Percentiles rank a stretch among this genome's conserved stretches.
Conservation (phyloP, 1,140 invertebrate genomes). For the Mizuhopecten yessoensis region DNA sequence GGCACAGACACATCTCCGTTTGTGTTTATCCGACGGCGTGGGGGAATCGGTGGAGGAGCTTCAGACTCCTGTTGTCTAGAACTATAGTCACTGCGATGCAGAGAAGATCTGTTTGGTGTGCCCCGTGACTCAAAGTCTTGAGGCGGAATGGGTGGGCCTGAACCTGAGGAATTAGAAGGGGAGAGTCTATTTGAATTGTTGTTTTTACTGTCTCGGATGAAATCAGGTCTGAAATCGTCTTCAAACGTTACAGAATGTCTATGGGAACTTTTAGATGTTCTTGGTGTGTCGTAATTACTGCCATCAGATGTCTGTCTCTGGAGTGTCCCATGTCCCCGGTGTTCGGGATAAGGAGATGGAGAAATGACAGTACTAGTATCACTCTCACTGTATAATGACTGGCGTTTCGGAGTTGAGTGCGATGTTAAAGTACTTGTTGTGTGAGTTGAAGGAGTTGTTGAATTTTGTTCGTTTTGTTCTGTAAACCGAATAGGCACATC, state of each 20-base stretch:
- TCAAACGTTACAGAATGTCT: conserved; percentile 82
- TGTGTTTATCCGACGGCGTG: conserved; percentile 58
- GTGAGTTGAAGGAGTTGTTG: conserved; percentile 60
- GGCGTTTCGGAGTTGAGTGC: conserved; percentile 67
- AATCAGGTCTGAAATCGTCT: conserved; percentile 76
- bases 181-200: conserved; percentile 87
- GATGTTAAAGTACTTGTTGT: conserved; percentile 69
- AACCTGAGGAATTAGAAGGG: conserved; percentile 89
- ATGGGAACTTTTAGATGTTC: conserved; percentile 78
- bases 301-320: conserved; percentile 79
- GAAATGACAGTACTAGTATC: conserved; percentile 72
- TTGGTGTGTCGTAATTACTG: conserved; percentile 78
- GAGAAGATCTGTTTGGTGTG: conserved; percentile 68
- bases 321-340: conserved; percentile 62
- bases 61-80: conserved; percentile 47
- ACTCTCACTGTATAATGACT: conserved; percentile 72
- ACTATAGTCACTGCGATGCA: conserved; percentile 81
- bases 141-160: conserved; percentile 83
- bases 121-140: conserved; percentile 84
- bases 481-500: conserved; percentile 70
- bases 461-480: conserved; percentile 56
- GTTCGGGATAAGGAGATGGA: conserved; percentile 58
- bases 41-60: conserved; percentile 63
- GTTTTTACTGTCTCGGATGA: conserved; percentile 73
- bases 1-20: conserved; percentile 62